Percentiles rank a stretch among this genome's conserved stretches.
These are phyloP conservation scores for Zaprionus taronus DNA, from an alignment of 1,140 invertebrate genomes.

Conservation along the genomic window DNA sequence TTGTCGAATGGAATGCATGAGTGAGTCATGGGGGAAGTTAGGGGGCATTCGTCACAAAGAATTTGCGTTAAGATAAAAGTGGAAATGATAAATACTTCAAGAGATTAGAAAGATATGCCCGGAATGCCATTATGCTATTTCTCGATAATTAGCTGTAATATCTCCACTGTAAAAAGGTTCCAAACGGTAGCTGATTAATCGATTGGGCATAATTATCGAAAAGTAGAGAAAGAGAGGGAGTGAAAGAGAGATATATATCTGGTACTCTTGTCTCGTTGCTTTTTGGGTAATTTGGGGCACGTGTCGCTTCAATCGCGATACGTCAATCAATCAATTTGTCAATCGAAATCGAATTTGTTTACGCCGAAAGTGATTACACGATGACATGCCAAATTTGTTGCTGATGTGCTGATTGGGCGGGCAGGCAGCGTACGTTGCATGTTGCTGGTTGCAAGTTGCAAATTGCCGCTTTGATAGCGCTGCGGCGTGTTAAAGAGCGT, in stretches of 20 bases:
- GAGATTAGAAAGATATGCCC: neutral
- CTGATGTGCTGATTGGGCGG: neutral
- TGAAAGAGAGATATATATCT: too few species aligned
- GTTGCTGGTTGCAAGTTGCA: neutral
- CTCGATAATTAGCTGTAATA: neutral
- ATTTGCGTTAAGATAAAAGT: neutral
- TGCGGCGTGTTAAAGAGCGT: conserved; percentile 18
- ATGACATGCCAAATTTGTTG: conserved; percentile 3
- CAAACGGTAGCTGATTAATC: neutral
- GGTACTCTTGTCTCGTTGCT: too few species aligned
- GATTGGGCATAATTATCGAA: neutral
- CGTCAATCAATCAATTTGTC: neutral
- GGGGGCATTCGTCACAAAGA: neutral
- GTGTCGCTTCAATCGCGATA: neutral
- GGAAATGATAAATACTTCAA: neutral
- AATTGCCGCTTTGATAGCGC: neutral
- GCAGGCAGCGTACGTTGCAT: neutral
- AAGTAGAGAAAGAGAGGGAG: neutral
- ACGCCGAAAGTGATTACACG: neutral
- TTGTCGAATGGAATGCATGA: neutral
- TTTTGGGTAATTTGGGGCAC: neutral
- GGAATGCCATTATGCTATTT: neutral
- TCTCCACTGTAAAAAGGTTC: neutral
- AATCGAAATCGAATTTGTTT: neutral
- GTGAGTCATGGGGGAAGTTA: neutral